phyloP scores from a whole-genome alignment of 2,797 vertebrate genomes.

The Malacoctenus gilli region DNA sequence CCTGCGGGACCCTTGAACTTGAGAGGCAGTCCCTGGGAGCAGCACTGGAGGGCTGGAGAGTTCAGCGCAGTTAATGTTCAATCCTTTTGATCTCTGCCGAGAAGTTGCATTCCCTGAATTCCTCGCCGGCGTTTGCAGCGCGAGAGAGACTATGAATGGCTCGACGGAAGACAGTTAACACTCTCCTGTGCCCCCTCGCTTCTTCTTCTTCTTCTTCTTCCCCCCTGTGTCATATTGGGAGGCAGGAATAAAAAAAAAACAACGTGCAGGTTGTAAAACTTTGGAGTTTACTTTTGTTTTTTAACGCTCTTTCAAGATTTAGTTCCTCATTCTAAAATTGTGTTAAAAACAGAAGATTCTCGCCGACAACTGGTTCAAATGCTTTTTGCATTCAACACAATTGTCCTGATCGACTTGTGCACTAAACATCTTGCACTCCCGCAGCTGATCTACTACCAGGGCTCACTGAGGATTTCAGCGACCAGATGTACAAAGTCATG shows the following conservation, averaged over 20 bases:
- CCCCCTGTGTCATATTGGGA: conserved; percentile 16
- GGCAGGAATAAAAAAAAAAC: conserved; percentile 23
- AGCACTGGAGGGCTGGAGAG: conserved; percentile 64
- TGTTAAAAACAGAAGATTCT: too few species aligned
- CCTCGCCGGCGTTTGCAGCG: conserved; percentile 71
- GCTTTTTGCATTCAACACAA: too few species aligned
- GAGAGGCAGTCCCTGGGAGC: conserved; percentile 66
- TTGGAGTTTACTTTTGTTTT: conserved; percentile 10
- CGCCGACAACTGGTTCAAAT: too few species aligned
- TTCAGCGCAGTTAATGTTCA: conserved; percentile 81
- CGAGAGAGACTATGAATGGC: conserved; percentile 67
- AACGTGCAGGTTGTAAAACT: conserved; percentile 9
- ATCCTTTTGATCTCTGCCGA: conserved; percentile 76
- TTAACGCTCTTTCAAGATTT: too few species aligned
- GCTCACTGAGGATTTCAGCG: too few species aligned
- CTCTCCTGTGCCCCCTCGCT: conserved; percentile 35
- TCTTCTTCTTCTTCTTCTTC: not conserved
- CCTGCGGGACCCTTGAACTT: conserved; percentile 73
- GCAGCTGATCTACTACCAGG: too few species aligned
- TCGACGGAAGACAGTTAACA: conserved; percentile 68
- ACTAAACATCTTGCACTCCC: too few species aligned
- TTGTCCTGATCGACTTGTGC: too few species aligned
- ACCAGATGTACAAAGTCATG: too few species aligned
- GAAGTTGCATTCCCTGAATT: conserved; percentile 82
- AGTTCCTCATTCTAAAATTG: too few species aligned